Evolutionary conservation across 2,797 vertebrate species (phyloP), one percentile per base, ranked within the genome.

Genomic region (Champsocephalus esox): DNA sequence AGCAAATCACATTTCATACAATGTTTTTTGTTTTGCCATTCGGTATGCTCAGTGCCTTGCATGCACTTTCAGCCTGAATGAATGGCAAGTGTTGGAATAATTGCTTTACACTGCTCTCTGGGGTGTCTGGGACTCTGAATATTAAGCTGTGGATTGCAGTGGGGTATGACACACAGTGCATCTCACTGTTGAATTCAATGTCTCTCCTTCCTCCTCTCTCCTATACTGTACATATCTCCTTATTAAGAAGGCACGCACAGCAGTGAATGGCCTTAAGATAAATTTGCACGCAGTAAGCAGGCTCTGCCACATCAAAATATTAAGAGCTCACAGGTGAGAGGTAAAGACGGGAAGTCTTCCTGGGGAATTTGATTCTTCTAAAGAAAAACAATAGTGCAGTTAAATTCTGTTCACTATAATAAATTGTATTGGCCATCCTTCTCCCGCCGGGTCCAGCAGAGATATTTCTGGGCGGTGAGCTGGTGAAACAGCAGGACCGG

Each of bases 1-100:
- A 46, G 46, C 59, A 80, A 87, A 89, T 83, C 74, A 21, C 54
- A 62, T 69, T 82, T 82, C 72, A 38, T 32, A 50, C 66, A 55
- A 73, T 76, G 58, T 73, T 82, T 79, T 82, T 85, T 80, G 54
- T 75, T 70, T 80, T 24, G 17, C 41, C 2, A 64, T 76, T 75
- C 11, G 41, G 61, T 74, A 43, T 67, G 62, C 75, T 64, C 24
- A 1, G 38, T 77, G 73, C 81, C 79, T 83, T 70, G 66, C 56
- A 51, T 68, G 44, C 61, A 80, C 73, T 81, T 85, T 77, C 66
- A 80, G 41, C 69, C 66, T 74, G 67, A 80, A 75, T 84, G 84
- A 88, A 75, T 83, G 75, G 73, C 62, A 81, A 80, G 66, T 81
- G 72, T 77, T 66, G 48, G 70, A 80, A 72, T 81, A 75, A 79